Evolutionary conservation across 1,140 invertebrate species (phyloP), one percentile per base, ranked within the genome.

Genomic region (Thaumatotibia leucotreta): DNA sequence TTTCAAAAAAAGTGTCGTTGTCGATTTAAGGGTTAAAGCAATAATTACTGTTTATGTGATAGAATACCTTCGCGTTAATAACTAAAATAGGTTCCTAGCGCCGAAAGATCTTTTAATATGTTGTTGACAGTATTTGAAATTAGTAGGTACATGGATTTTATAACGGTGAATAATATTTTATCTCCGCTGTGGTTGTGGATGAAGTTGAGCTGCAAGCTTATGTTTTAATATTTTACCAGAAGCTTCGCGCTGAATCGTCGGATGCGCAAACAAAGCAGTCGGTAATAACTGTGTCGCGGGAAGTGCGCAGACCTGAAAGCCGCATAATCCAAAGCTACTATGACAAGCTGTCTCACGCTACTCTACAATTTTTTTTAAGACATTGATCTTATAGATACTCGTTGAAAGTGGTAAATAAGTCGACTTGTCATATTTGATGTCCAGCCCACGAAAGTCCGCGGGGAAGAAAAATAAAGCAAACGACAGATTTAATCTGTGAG

Each of bases 41-140:
- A 81, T 83, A 88, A 88, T 90, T 88, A 86, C 86, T 89, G 86
- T 86, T 88, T 88, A 86, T 86, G 86, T 86, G 80, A 86, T 81
- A 83, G 82, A 84, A 86, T 86, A 82, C 77, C 75, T 74, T 73
- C 64, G 67, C 65, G 68, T 69, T 68, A 66, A 70, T 75, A 67
- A 63, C 64, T 65, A 62, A 52, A 70, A 75, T 17, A 63, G 52
- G 20, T 22, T 45, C 14, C 39, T 45, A 17, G 17, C 17, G 17
- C n/a, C 9, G 8, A 45, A 1, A 45, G 17, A 17, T 39, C 2
- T 17, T 39, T 39, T 29, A 29, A 29, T 29, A 6, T 6, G n/a
- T n/a, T 33, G 24, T 35, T 45, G 45, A 49, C 39, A 49, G 54
- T n/a, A n/a, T n/a, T n/a, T n/a, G n/a, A n/a, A n/a, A n/a, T n/a